A percentile compares a stretch with the other conserved stretches of the same genome.
Evolutionary conservation across 2,797 vertebrate species (phyloP).

Genomic region (Syngnathus acus): DNA sequence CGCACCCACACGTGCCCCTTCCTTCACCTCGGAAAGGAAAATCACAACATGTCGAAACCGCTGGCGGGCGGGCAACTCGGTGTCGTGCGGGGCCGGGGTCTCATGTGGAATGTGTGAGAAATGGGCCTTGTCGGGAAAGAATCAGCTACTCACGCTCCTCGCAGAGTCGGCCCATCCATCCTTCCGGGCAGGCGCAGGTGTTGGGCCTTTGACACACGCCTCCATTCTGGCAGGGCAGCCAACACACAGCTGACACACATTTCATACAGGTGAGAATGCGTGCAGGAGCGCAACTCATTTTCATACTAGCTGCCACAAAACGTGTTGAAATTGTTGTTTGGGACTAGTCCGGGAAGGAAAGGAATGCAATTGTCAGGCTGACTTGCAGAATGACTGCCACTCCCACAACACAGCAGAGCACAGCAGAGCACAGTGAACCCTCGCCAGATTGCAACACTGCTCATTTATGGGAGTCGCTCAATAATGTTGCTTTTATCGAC

Average conservation of each 20-base stretch:
- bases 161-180: slow-evolving; percentile 96
- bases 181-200: slow-evolving; percentile 84
- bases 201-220: slow-evolving; percentile 90
- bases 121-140: background rate
- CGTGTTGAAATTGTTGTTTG: too few species aligned
- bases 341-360: too few species aligned
- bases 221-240: slow-evolving; percentile 91
- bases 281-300: background rate
- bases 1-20: too few species aligned
- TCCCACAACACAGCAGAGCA: background rate
- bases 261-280: background rate
- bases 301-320: background rate
- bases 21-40: too few species aligned
- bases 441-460: background rate
- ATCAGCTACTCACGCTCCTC: slow-evolving; percentile 83
- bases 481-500: background rate
- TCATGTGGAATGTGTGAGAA: too few species aligned
- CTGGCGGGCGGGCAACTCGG: too few species aligned
- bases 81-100: too few species aligned
- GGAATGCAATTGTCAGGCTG: too few species aligned
- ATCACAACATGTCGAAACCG: too few species aligned
- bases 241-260: slow-evolving; percentile 78
- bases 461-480: too few species aligned
- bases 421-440: background rate
- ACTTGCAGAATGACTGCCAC: too few species aligned